These are phyloP conservation scores for Zaprionus davidi DNA, from an alignment of 1,140 invertebrate genomes.

Conservation along the genomic window DNA sequence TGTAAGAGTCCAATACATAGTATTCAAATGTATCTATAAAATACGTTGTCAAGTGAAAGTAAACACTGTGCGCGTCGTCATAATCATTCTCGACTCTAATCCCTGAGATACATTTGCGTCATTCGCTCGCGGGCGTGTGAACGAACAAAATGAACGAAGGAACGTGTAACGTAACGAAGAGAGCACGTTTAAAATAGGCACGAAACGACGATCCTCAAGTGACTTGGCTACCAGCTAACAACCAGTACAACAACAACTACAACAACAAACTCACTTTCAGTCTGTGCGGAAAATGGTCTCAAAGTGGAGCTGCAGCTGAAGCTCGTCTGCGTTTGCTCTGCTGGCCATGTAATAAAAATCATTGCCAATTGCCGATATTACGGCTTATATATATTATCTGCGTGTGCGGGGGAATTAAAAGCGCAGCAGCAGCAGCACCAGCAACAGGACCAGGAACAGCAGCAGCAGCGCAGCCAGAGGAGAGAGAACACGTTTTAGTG, in stretches of 20 bases:
- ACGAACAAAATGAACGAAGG: constrained; percentile 27
- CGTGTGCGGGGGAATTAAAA: constrained; percentile 64
- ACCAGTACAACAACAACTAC: constrained; percentile 25
- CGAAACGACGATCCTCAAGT: constrained; percentile 19
- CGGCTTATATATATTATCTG: constrained; percentile 78
- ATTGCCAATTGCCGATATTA: constrained; percentile 82
- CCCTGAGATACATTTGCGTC: constrained; percentile 40
- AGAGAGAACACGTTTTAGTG: constrained; percentile 78
- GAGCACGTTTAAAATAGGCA: constrained; percentile 42
- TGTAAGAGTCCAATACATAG: background rate
- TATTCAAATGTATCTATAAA: constrained; percentile 23
- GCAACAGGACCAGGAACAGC: background rate
- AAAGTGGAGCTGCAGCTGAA: constrained; percentile 5
- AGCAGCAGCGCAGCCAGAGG: constrained; percentile 6
- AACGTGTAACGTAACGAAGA: background rate
- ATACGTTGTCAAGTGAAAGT: constrained; percentile 27
- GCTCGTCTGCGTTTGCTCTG: background rate
- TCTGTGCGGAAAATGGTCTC: constrained; percentile 35
- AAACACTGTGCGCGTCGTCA: constrained; percentile 20
- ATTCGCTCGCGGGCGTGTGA: constrained; percentile 66
- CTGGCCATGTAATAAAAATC: constrained; percentile 75
- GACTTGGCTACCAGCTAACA: constrained; percentile 44
- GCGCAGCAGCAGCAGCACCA: constrained; percentile 30
- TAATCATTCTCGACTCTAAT: constrained; percentile 25
- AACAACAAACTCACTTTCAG: constrained; percentile 69